A percentile compares a stretch with the other conserved stretches of the same genome.
Conservation (phyloP, 2,113 vertebrate genomes). For the Nyctibius bracteatus region DNA sequence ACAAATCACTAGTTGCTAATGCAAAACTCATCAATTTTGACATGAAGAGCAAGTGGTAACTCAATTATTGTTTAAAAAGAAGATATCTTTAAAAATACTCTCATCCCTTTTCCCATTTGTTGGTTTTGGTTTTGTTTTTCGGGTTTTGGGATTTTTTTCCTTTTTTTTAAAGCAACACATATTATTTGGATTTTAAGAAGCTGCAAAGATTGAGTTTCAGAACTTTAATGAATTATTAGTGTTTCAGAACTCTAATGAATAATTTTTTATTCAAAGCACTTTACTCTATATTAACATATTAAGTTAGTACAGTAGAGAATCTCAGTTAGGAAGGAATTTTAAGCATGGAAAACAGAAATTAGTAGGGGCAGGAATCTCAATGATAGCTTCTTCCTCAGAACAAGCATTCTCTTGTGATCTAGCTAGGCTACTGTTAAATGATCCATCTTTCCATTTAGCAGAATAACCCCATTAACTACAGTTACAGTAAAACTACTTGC, state of each 20-base stretch:
- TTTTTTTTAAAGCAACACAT: neutral
- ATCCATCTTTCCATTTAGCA: neutral
- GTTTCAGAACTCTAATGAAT: neutral
- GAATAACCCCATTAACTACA: neutral
- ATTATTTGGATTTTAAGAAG: neutral
- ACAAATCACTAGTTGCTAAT: neutral
- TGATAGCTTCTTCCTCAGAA: neutral
- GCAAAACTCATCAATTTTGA: neutral
- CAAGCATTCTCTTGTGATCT: neutral
- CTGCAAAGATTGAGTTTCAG: neutral
- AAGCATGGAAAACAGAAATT: neutral
- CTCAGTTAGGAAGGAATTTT: neutral
- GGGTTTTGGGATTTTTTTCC: no score
- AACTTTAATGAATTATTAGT: neutral
- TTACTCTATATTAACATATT: neutral
- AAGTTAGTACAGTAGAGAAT: neutral
- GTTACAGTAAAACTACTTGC: neutral
- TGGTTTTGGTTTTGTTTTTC: neutral
- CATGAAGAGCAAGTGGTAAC: neutral
- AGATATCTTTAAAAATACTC: neutral
- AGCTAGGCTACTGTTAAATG: neutral
- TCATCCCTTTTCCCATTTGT: neutral
- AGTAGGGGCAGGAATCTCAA: neutral
- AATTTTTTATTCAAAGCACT: neutral
- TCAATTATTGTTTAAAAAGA: neutral